These are phyloP conservation scores for Brachyrhaphis roseni DNA, from an alignment of 2,797 vertebrate species.

Conservation along the genomic window DNA sequence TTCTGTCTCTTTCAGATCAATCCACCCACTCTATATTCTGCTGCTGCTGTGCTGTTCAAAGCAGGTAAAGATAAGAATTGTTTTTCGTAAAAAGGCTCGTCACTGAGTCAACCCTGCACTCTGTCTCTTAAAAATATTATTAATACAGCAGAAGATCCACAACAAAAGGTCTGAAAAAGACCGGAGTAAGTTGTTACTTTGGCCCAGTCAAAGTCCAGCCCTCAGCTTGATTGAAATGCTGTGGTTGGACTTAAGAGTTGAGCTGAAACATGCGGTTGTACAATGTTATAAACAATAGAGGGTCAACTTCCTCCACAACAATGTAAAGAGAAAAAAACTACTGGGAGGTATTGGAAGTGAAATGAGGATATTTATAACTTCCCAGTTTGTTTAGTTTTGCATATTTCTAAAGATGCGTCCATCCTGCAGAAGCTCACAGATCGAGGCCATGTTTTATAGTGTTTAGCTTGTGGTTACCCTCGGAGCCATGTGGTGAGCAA, in stretches of 20 bases:
- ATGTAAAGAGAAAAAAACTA: not conserved
- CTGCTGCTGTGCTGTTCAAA: slow-evolving; percentile 82
- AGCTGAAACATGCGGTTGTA: not conserved
- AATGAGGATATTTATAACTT: not conserved
- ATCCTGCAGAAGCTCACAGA: not conserved
- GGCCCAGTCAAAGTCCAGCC: not conserved
- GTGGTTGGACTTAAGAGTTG: not conserved
- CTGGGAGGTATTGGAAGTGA: not conserved
- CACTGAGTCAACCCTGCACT: not conserved
- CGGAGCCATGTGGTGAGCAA: not conserved
- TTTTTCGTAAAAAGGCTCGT: not conserved
- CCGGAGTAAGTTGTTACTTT: not conserved
- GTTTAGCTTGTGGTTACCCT: slow-evolving; percentile 1
- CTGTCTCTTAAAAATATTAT: not conserved
- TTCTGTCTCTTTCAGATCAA: slow-evolving; percentile 74
- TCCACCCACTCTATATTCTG: slow-evolving; percentile 85
- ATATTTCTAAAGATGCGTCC: not conserved
- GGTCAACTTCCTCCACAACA: not conserved
- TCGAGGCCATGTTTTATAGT: not conserved
- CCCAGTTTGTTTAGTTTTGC: not conserved
- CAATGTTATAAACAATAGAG: not conserved
- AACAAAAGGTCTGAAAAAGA: not conserved
- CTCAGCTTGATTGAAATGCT: not conserved
- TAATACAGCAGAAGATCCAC: not conserved
- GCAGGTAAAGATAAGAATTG: slow-evolving; percentile 63